Evolutionary conservation across 2,888 invertebrate species (phyloP), one percentile per base, ranked within the genome.

Genomic region (Eupithecia exiguata): DNA sequence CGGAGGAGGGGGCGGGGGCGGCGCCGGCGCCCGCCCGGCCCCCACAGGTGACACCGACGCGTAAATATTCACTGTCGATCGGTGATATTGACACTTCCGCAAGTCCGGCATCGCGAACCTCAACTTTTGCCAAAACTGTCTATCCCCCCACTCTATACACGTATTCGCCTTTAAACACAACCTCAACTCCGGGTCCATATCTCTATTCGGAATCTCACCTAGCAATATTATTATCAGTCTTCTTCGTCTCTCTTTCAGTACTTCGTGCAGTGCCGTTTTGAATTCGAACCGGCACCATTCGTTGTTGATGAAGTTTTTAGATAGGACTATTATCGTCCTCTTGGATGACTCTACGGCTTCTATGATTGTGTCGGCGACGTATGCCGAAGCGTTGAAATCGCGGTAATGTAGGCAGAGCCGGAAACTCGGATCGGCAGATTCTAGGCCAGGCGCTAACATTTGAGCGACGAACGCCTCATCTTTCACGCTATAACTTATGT

Each of bases 201-300:
- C 98, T 80, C 97, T 96, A 84, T 97, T 97, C 74, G 98, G 97
- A 82, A 99, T 95, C 86, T 98, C 98, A 70, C 98, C 98, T 86
- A 98, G 96, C 81, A 99, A 95, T 82, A 99, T 96, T 87, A 99
- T 97, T 84, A 99, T 97, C 85, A 99, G 96, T 90, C 97, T 96
- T 88, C 97, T 97, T 88, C 97, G 96, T 87, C 97, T 96, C 92
- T 97, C 97, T 94, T 97, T 97, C 82, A 98, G 95, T 85, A 98
- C 97, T 92, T 98, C 98, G 88, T 97, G 98, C 71, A 99, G 95
- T 40, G 98, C 98, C 84, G 97, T 97, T 94, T 98, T 98, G 91
- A 99, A 98, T 92, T 99, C 99, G 89, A 98, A 98, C 81, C 97
- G 96, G 84, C 97, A 97, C 99, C 99, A 99, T 94, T 99, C 99